Conservation (phyloP, 2,113 vertebrate genomes). For the Cheilinus undulatus region DNA sequence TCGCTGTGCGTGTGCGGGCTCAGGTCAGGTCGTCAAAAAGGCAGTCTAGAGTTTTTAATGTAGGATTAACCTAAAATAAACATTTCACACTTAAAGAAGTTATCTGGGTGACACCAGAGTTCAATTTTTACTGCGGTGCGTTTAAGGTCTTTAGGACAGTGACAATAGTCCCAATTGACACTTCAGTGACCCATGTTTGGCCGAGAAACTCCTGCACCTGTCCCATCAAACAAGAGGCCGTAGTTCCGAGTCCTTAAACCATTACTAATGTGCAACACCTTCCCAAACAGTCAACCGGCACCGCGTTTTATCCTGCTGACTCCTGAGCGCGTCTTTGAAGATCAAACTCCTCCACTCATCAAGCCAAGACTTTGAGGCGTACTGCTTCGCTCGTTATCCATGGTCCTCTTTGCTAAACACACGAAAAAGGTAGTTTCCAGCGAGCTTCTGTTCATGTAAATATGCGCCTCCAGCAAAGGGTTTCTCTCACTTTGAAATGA, state of each 20-base stretch:
- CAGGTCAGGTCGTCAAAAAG: not conserved
- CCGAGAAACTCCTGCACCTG: constrained; percentile 63
- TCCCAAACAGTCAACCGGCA: constrained; percentile 25
- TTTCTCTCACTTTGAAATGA: constrained; percentile 70
- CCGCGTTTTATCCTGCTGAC: constrained; percentile 6
- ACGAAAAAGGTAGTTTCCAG: not conserved
- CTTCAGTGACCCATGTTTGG: constrained; percentile 38
- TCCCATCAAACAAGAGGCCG: constrained; percentile 44
- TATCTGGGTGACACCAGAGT: not conserved
- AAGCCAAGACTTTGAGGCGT: constrained; percentile 18
- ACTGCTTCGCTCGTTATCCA: not conserved
- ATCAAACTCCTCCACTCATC: constrained; percentile 17
- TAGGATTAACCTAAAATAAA: not conserved
- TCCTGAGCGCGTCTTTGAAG: constrained; percentile 48
- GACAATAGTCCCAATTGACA: not conserved
- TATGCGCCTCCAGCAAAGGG: constrained; percentile 21
- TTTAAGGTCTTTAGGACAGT: not conserved
- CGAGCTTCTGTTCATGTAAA: constrained; percentile 2
- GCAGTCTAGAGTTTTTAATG: too few species aligned
- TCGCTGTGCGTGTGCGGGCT: constrained; percentile 13
- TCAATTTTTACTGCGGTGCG: not conserved
- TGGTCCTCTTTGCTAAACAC: not conserved
- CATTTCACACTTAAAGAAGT: too few species aligned
- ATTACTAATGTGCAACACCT: constrained; percentile 54
- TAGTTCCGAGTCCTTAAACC: constrained; percentile 36